A percentile compares a stretch with the other conserved stretches of the same genome.
phyloP scores from a whole-genome alignment of 2,113 vertebrate species.

The Megaceryle torquata region DNA sequence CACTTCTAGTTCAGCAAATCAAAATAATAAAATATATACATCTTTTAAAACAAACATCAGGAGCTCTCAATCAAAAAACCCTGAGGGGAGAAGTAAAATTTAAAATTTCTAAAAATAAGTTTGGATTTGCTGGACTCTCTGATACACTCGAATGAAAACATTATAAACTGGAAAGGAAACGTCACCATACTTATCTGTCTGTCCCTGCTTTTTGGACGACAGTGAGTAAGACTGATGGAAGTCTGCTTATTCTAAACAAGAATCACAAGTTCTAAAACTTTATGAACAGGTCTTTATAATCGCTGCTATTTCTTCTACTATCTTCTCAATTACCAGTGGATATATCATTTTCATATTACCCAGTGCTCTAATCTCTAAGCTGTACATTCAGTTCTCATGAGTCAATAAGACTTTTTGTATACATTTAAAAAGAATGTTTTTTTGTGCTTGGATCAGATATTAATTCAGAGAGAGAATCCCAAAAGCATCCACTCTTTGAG shows the following conservation, averaged over 20 bases:
- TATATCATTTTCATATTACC: neutral
- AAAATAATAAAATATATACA: neutral
- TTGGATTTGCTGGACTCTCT: neutral
- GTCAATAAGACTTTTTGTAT: neutral
- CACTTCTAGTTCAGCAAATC: neutral
- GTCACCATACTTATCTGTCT: neutral
- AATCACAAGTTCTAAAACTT: neutral
- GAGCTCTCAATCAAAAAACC: neutral
- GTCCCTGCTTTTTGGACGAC: neutral
- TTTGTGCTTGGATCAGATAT: neutral
- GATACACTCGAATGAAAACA: neutral
- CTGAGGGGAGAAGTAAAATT: neutral
- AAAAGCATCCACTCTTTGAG: neutral
- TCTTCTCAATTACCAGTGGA: neutral
- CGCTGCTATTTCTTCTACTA: neutral
- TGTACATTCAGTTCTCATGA: neutral
- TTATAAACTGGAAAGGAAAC: neutral
- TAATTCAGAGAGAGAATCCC: slow-evolving; percentile 3
- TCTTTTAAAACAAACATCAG: neutral
- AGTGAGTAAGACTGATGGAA: neutral
- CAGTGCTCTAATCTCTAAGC: neutral
- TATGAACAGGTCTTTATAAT: neutral
- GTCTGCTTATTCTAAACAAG: neutral
- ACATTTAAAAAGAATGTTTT: neutral
- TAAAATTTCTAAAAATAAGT: neutral